Evolutionary conservation across 1,140 invertebrate species (phyloP), one percentile per base, ranked within the genome.

Genomic region (Steinernema khuongi): DNA sequence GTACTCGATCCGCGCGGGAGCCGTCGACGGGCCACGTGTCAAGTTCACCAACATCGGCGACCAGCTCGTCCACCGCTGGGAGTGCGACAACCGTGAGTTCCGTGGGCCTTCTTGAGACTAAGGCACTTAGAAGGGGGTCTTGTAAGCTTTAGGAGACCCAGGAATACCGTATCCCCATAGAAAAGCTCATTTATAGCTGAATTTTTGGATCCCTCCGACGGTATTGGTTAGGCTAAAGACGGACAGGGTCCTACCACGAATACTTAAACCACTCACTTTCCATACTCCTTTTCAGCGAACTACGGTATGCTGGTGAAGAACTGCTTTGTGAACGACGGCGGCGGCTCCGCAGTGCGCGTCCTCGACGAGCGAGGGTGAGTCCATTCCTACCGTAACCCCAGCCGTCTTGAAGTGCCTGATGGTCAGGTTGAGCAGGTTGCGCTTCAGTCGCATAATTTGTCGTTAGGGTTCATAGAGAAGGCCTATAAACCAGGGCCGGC

Each of bases 261-360:
- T n/a, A n/a, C n/a, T n/a, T n/a, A 7, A 30, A 67, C 19, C 14
- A 72, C 17, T 28, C 19, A 31, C 33, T 17, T 70, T 31, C 4
- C 50, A 2, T 70, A 72, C 22, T 30, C 19, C 60, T 29, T 68
- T 79, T 30, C 31, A 81, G 80, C 77, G 4, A 70, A 80, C 26
- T 82, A 75, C 69, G 80, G 80, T 7, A 81, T 81, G 76, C 43
- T 81, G 33, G 80, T 81, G 4, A 82, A 80, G 44, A 81, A 81
- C 33, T 81, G 80, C 50, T 14, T 73, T 14, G 80, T 81, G 7
- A 81, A 43, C 19, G 81, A 83, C 50, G 80, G 80, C n/a, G 76
- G 71, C 17, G 67, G 41, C 1, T 33, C 36, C 29, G 50, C 71
- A 28, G 41, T 74, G 32, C 66, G 36, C 26, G 71, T 81, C 29